Base-by-base conservation (phyloP, 2,797 vertebrate species). In the Valencia hispanica region DNA sequence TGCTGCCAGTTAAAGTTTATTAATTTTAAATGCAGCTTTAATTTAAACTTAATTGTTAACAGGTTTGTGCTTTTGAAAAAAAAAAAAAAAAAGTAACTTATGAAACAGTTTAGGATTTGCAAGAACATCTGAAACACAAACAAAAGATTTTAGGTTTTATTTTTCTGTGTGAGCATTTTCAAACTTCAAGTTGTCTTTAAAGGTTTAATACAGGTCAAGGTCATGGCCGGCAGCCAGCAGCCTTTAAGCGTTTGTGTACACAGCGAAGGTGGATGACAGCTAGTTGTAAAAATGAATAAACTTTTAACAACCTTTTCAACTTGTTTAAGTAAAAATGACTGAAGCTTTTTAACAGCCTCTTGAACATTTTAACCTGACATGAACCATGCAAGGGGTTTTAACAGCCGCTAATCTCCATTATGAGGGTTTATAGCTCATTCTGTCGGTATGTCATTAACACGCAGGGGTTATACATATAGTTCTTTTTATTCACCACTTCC, bases 261-360 rank as follows among this genome's bases (percentile, higher is more conserved):
- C 70, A 81, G 75, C 80, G 68, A 51, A 65, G 66, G 61, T 1
- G 15, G 25, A 75, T 80, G 89, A 92, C 90, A 90, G 87, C 34
- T 4, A 72, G 83, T 55, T 79, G 83, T 92, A 89, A 93, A 93
- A 92, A 90, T 17, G 86, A 72, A 61, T 89, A 86, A 93, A 92
- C 86, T 75, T 84, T 83, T 70, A 77, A 82, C 78, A 84, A 91
- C 89, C 90, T 87, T 89, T 92, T 88, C 84, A 85, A 83, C 82
- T 84, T 80, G 80, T 85, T 84, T 74, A 82, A 89, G 85, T 79
- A 70, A 50, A 85, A 73, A 84, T 92, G 93, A 94, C 83, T 82
- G 92, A 94, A 89, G 90, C 74, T 63, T 85, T 72, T 73, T 92
- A 91, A 94, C 74, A 79, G 88, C 90, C 92, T 92, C 94, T 95